Percentiles rank a stretch among this genome's conserved stretches.
These are phyloP conservation scores for Gari tellinella DNA, from an alignment of 2,888 invertebrate genomes.

Conservation along the genomic window DNA sequence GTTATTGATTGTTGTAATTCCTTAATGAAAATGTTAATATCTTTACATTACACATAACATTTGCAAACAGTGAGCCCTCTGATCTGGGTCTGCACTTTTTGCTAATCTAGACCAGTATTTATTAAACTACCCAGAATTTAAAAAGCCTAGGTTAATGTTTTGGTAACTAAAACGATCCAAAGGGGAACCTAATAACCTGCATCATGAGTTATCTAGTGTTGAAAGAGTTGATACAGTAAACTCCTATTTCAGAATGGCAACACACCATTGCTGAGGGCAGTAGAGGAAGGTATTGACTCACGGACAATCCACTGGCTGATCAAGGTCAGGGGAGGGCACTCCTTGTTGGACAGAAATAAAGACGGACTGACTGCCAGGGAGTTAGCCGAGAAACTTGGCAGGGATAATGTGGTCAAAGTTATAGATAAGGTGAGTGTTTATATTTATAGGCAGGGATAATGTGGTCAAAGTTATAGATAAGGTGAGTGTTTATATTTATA, in stretches of 20 bases:
- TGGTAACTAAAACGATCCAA: too few relatives aligned
- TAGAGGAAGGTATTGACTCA: conserved; percentile 68
- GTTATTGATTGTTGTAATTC: too few relatives aligned
- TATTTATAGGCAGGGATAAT: conserved; percentile 41
- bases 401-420: conserved; percentile 64
- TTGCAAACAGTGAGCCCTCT: too few relatives aligned
- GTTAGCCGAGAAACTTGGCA: conserved; percentile 59
- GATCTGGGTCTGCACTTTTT: too few relatives aligned
- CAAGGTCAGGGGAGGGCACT: conserved; percentile 61
- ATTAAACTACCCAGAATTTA: too few relatives aligned
- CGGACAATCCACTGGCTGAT: conserved; percentile 71
- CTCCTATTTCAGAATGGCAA: conserved; percentile 78
- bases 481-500: conserved; percentile 49
- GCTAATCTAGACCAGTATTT: too few relatives aligned
- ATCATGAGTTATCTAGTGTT: too few relatives aligned
- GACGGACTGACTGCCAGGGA: conserved; percentile 71
- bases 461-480: conserved; percentile 70
- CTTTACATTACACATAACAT: too few relatives aligned
- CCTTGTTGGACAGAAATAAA: conserved; percentile 69
- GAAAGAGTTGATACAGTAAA: too few relatives aligned
- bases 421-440: conserved; percentile 70
- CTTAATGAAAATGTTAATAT: too few relatives aligned
- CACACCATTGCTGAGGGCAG: conserved; percentile 73
- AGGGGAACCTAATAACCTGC: too few relatives aligned
- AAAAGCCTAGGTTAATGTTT: too few relatives aligned